Conservation (phyloP, 2,113 vertebrate species). For the Nannobrachium achirus region DNA sequence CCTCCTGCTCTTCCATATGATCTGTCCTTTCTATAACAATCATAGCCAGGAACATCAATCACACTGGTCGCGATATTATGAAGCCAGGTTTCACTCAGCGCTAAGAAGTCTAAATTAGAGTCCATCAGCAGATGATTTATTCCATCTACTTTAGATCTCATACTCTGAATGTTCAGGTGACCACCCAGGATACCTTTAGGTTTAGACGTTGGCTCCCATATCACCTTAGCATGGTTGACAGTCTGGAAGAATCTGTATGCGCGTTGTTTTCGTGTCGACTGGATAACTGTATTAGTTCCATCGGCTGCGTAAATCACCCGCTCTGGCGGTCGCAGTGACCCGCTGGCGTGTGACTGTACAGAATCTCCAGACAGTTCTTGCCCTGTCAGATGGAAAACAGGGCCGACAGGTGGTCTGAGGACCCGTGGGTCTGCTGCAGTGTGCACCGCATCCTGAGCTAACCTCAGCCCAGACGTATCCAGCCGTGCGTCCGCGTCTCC, state of each 20-base stretch:
- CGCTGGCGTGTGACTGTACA: background rate
- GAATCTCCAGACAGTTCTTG: background rate
- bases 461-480: background rate
- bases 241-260: background rate
- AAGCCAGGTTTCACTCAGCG: conserved; percentile 8
- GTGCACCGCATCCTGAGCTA: background rate
- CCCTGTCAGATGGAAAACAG: background rate
- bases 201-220: background rate
- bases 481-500: background rate
- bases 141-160: background rate
- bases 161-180: background rate
- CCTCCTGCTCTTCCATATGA: background rate
- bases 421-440: background rate
- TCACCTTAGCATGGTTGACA: conserved; percentile 1
- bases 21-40: background rate
- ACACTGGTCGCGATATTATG: background rate
- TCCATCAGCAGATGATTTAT: background rate
- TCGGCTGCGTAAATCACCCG: background rate
- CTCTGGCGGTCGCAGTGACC: background rate
- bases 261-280: background rate
- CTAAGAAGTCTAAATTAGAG: background rate
- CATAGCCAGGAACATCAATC: background rate
- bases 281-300: background rate
- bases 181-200: background rate
- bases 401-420: background rate